Evolutionary conservation across 2,113 vertebrate genomes (phyloP).

Genomic region (Nipponia nippon): DNA sequence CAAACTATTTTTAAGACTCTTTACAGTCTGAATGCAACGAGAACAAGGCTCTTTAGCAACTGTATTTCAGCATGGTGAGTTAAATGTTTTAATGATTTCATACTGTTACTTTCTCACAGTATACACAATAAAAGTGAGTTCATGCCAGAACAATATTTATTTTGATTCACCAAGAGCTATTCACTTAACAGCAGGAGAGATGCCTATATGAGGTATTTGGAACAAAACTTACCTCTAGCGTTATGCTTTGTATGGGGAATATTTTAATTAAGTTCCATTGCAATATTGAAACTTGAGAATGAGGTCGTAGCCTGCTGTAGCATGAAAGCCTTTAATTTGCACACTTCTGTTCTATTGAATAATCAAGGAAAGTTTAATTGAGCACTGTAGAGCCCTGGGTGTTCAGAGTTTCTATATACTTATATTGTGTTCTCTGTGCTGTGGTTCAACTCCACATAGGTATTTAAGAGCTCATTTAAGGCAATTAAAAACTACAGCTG

Average conservation of each 20-base stretch:
- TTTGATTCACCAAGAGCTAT: constrained; percentile 2
- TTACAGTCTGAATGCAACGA: background rate
- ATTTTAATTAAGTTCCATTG: constrained; percentile 60
- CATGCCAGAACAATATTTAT: constrained; percentile 45
- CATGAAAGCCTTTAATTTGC: constrained; percentile 61
- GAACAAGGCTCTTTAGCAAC: background rate
- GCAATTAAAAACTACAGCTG: constrained; percentile 54
- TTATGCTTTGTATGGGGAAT: constrained; percentile 24
- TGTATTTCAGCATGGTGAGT: background rate
- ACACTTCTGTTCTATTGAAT: constrained; percentile 56
- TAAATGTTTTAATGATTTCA: constrained; percentile 45
- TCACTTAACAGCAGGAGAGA: constrained; percentile 39
- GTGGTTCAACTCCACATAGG: constrained; percentile 16
- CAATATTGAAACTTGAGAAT: constrained; percentile 55
- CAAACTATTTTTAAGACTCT: background rate
- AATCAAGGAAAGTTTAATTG: constrained; percentile 61
- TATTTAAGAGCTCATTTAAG: constrained; percentile 53
- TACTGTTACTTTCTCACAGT: constrained; percentile 1
- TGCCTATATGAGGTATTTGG: constrained; percentile 17
- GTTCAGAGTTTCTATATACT: constrained; percentile 9
- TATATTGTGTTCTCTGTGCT: constrained; percentile 9
- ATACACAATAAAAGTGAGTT: constrained; percentile 10
- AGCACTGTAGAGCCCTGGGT: constrained; percentile 31
- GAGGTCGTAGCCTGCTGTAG: constrained; percentile 49
- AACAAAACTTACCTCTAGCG: constrained; percentile 49